Percentiles rank a stretch among this genome's conserved stretches.
Evolutionary conservation across 2,113 vertebrate genomes (phyloP).

Genomic region (Lagenorhynchus albirostris): DNA sequence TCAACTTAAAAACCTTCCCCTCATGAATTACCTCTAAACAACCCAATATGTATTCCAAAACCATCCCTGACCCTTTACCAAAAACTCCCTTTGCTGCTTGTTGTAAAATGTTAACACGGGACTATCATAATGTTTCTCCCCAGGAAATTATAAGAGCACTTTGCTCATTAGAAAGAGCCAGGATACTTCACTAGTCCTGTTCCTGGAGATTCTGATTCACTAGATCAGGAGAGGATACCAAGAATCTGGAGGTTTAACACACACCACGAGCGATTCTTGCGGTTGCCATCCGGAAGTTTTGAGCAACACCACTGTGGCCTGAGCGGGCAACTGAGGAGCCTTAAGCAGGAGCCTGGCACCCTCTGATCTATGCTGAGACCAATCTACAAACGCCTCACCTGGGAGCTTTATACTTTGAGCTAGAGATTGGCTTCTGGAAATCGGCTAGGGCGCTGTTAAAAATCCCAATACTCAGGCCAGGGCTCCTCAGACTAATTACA

Average conservation of each 20-base stretch:
- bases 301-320: background rate
- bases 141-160: background rate
- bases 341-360: background rate
- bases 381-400: background rate
- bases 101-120: background rate
- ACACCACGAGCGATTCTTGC: background rate
- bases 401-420: background rate
- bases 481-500: background rate
- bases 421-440: background rate
- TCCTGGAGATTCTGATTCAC: background rate
- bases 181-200: background rate
- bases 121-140: background rate
- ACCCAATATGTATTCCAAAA: background rate
- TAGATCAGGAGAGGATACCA: fast-evolving
- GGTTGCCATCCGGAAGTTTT: background rate
- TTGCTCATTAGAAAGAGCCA: background rate
- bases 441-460: background rate
- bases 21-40: background rate
- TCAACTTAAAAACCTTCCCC: background rate
- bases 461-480: background rate
- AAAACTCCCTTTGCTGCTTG: background rate
- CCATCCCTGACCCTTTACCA: background rate
- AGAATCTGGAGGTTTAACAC: background rate
- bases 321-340: background rate
- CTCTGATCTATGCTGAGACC: background rate